Percentiles rank a stretch among this genome's conserved stretches.
Conservation (phyloP, 2,113 vertebrate genomes). For the Hoplias malabaricus region DNA sequence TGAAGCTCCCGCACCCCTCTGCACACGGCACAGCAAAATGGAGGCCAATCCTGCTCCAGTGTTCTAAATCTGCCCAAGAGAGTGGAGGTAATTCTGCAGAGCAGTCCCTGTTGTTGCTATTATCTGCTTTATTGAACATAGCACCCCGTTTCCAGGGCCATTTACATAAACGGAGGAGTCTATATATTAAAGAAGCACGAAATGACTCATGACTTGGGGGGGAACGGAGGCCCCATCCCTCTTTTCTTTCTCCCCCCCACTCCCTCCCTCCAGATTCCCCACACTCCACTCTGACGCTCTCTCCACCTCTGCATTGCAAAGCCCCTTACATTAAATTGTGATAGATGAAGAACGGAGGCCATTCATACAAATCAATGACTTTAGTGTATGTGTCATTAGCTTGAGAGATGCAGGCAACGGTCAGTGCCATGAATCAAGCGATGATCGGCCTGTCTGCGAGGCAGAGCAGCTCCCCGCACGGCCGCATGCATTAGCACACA, state of each 20-base stretch:
- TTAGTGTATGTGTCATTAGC: slow-evolving; percentile 99
- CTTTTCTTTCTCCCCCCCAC: slow-evolving; percentile 70
- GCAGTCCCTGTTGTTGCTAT: slow-evolving; percentile 65
- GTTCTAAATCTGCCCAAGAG: slow-evolving; percentile 32
- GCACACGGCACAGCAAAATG: slow-evolving; percentile 1
- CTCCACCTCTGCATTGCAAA: slow-evolving; percentile 95
- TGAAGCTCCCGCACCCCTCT: not conserved
- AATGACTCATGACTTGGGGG: slow-evolving; percentile 87
- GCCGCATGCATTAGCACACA: slow-evolving; percentile 92
- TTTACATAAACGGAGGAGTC: slow-evolving; percentile 86
- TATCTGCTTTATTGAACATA: slow-evolving; percentile 81
- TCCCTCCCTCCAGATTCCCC: slow-evolving; percentile 56
- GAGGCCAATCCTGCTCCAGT: slow-evolving; percentile 8
- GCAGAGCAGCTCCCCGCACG: slow-evolving; percentile 77
- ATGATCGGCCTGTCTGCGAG: slow-evolving; percentile 97
- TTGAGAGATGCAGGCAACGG: slow-evolving; percentile 97
- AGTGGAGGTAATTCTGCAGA: slow-evolving; percentile 53
- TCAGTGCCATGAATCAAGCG: slow-evolving; percentile 99
- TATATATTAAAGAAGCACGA: slow-evolving; percentile 88
- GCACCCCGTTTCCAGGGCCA: slow-evolving; percentile 75
- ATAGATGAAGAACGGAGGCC: slow-evolving; percentile 99
- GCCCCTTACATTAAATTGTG: slow-evolving; percentile 99
- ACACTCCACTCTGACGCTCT: slow-evolving; percentile 79
- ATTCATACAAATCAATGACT: slow-evolving; percentile 99
- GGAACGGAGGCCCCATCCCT: slow-evolving; percentile 74